Base-by-base conservation (phyloP, 2,888 invertebrate species). In the Macrostomum cliftonense region DNA sequence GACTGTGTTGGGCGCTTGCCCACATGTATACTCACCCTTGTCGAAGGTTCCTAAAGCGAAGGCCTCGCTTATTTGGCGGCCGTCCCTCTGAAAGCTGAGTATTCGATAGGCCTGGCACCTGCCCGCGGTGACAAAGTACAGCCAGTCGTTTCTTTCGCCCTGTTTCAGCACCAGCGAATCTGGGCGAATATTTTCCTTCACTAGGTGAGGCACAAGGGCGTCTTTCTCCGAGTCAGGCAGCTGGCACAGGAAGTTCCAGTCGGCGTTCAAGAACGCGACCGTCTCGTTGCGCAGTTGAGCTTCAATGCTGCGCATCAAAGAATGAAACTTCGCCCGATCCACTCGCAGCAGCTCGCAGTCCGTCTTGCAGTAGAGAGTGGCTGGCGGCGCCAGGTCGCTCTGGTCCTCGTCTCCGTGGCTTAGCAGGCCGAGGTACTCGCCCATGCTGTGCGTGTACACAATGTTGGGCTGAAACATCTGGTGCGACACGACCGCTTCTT, bases 371-470 rank as follows among this genome's bases (percentile, higher is more conserved):
- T 58, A 60, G 7, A 63, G 56, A 0, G 62, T 60, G 11, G 59
- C 58, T 5, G 63, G 62, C 19, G 63, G 61, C 11, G 61, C 55
- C 7, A 63, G 52, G 37, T 63, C 62, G 28, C 28, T 9, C n/a
- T 21, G 36, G 13, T 45, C 45, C 28, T 14, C 45, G 37, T 60
- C 61, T 7, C 52, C 52, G 14, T 59, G 54, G 46, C 58, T 59
- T 12, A 61, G 59, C 21, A 62, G 54, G 1, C 62, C 61, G 7
- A 63, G 53, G 44, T 61, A 63, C 50, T 63, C 63, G 14, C 61
- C 63, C 5, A 59, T 58, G 1, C 60, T 60, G 43, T 63, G 63
- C 42, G 56, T 60, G 54, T 63, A 63, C 21, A 62, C 57, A n/a
- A 63, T 61, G 48, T 61, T 59, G 0, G 63, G 61, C 42, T 63